phyloP scores from a whole-genome alignment of 2,797 vertebrate species.

The Sternarchorhynchus goeldii region DNA sequence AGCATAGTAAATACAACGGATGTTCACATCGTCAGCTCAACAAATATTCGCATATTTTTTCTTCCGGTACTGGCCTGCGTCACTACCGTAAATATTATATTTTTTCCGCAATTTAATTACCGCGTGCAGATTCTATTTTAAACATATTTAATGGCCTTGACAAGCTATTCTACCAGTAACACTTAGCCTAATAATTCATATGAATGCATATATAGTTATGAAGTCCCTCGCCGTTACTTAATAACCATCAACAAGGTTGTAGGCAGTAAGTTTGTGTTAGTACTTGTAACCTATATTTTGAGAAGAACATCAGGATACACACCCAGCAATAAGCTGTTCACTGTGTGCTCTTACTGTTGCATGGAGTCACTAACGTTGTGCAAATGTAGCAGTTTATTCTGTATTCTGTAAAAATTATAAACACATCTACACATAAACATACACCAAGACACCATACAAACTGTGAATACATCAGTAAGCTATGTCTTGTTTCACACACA shows the following conservation, averaged over 20 bases:
- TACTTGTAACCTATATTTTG: no score
- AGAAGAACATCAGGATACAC: neutral
- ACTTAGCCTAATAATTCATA: no score
- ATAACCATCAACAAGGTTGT: no score
- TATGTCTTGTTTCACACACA: neutral
- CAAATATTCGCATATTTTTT: constrained; percentile 7
- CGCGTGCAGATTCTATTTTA: no score
- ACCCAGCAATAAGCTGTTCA: neutral
- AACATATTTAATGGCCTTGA: no score
- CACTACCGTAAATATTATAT: constrained; percentile 39
- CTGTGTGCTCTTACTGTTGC: neutral
- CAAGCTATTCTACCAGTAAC: no score
- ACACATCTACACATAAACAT: neutral
- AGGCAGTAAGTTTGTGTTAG: no score
- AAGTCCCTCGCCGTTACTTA: no score
- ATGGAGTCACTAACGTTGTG: no score
- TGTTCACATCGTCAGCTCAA: constrained; percentile 7
- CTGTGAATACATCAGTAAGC: neutral
- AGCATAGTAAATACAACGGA: neutral
- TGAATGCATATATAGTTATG: no score
- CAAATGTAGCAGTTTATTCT: neutral
- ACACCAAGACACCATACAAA: neutral
- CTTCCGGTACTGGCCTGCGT: constrained; percentile 26
- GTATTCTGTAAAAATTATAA: neutral
- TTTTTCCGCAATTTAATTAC: neutral